Percentiles rank a stretch among this genome's conserved stretches.
phyloP scores from a whole-genome alignment of 2,888 invertebrate species.

The Scelioninae gen. 2 region DNA sequence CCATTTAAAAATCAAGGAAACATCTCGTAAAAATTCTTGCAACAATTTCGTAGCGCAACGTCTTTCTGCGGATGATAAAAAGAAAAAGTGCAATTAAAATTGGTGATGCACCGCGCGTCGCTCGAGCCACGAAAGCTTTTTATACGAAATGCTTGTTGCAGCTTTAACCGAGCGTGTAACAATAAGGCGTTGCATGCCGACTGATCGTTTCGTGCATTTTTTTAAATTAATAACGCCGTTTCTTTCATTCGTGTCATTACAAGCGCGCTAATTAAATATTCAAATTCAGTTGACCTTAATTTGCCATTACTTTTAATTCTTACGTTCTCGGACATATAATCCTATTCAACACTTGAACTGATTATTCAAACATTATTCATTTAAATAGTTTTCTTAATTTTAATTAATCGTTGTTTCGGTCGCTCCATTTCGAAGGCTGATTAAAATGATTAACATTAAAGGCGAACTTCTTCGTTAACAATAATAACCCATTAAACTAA shows the following conservation, averaged over 20 bases:
- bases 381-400: conserved; percentile 7
- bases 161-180: conserved; percentile 33
- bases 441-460: too few species aligned
- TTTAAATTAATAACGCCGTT: conserved; percentile 35
- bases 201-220: conserved; percentile 30
- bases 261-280: conserved; percentile 38
- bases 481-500: too few species aligned
- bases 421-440: too few species aligned
- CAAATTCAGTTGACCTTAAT: conserved; percentile 34
- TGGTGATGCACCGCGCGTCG: conserved; percentile 34
- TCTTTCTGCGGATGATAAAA: too few species aligned
- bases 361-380: conserved; percentile 21
- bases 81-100: conserved; percentile 31
- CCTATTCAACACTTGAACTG: conserved; percentile 7
- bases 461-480: too few species aligned
- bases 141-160: conserved; percentile 34
- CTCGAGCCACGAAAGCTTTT: conserved; percentile 26
- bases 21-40: too few species aligned
- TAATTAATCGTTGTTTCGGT: background rate
- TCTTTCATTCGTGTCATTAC: conserved; percentile 24
- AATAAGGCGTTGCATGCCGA: conserved; percentile 24
- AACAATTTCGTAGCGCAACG: too few species aligned
- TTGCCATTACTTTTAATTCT: conserved; percentile 26
- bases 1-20: too few species aligned
- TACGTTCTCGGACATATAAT: conserved; percentile 3